Evolutionary conservation across 2,888 invertebrate species (phyloP), one percentile per base, ranked within the genome.

Genomic region (Parnassius apollo): DNA sequence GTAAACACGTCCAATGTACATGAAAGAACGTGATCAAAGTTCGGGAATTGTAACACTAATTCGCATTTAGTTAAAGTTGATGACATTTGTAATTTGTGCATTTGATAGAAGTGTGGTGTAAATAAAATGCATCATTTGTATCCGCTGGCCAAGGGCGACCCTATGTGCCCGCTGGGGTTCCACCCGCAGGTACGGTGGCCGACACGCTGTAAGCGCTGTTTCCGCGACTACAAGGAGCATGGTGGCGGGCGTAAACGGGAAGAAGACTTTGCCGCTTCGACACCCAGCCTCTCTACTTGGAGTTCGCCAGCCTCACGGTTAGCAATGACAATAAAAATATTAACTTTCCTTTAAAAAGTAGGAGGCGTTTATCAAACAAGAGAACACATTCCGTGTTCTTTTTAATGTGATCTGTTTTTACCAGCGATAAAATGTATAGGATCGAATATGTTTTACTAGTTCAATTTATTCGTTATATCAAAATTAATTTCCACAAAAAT

Each of bases 151-250:
- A 97, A 96, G 88, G 96, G 96, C 75, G 98, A 98, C 88, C 96
- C 97, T 68, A 88, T 98, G 74, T 98, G 98, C 85, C 98, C 97
- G 68, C 92, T 98, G 82, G 98, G 98, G 54, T 98, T 98, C 88
- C 97, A 98, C 92, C 98, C 98, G 65, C 98, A 98, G 92, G 97
- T 97, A 74, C 94, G 97, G 78, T 97, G 97, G 96, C 98, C 98
- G 57, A 97, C 97, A 64, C 94, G 97, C 78, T 98, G 98, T 91
- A 98, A 98, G 90, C 93, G 98, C 75, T 98, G 98, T 87, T 98
- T 97, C 93, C 95, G 96, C 74, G 97, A 97, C 85, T 97, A 97
- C 89, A 97, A 97, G 89, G 97, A 97, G 80, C 97, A 97, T 87
- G 96, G 96, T 62, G 94, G 94, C 50, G 60, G 64, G 2, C 94